phyloP scores from a whole-genome alignment of 2,113 vertebrate genomes.

The Vicugna pacos region DNA sequence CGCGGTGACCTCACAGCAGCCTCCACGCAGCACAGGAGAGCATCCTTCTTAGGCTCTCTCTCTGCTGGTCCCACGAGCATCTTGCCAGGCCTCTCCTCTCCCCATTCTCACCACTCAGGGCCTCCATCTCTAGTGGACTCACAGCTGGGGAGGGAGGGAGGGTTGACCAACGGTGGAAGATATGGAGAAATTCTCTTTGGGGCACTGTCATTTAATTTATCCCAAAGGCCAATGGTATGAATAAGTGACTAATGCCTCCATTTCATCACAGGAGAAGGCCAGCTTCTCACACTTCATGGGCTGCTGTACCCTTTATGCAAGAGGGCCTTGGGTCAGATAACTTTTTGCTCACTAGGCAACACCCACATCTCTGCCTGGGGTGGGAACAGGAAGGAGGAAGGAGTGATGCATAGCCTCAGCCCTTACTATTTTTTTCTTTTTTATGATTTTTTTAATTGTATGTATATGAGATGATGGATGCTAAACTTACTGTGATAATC shows the following conservation, averaged over 20 bases:
- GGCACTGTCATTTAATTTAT: not conserved
- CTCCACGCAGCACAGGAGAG: not conserved
- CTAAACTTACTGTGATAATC: too few species aligned
- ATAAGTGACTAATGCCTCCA: not conserved
- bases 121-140: not conserved
- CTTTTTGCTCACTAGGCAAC: not conserved
- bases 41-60: not conserved
- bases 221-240: not conserved
- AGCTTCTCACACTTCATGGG: not conserved
- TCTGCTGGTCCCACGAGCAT: not conserved
- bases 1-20: not conserved
- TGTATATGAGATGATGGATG: too few species aligned
- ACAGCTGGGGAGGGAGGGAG: not conserved
- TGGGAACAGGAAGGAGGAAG: not conserved
- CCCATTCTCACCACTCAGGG: not conserved
- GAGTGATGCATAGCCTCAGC: not conserved
- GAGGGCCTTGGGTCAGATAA: not conserved
- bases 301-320: not conserved
- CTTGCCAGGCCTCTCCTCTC: rapidly evolving
- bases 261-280: not conserved
- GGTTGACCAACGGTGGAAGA: not conserved
- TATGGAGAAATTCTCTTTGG: not conserved
- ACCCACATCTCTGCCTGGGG: not conserved
- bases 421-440: not conserved
- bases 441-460: too few species aligned